Evolutionary conservation across 2,888 invertebrate species (phyloP), one percentile per base, ranked within the genome.

Genomic region (Dascillus cervinus): DNA sequence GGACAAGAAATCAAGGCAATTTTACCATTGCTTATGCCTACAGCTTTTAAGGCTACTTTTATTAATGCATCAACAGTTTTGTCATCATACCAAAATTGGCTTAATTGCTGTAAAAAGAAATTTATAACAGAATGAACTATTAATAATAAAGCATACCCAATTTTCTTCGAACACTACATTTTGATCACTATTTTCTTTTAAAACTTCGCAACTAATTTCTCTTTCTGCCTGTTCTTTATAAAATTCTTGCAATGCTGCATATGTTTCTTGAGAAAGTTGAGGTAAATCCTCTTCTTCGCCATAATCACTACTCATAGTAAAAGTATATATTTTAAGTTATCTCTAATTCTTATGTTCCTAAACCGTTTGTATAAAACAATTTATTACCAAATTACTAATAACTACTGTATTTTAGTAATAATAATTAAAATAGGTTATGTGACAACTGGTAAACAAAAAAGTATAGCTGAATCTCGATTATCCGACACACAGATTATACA

Each of bases 41-140:
- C 65, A 3, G 67, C 59, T 39, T 69, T 64, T 24, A 79, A 56
- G 4, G 79, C 77, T 34, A 84, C 80, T 47, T 72, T 69, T 1
- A 82, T 79, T n/a, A 96, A 63, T 1, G 62, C 62, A 13, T 73
- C 67, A 22, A 87, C 80, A 0, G 96, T 96, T 2, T 70, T 61
- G 21, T 86, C 80, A 53, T 85, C 80, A 56, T 97, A 97, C 96
- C 96, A 97, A 69, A 97, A 96, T 65, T 96, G 96, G 56, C 94
- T 94, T 21, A 96, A 67, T 88, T 96, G 91, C 94, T 91, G 62
- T 4, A 71, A 68, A 41, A 32, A 50, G 44, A 37, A 26, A 11
- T 29, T 9, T 5, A 13, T 15, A n/a, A 33, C 3, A 29, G 29
- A 14, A 17, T 23, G n/a, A n/a, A n/a, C n/a, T n/a, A n/a, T n/a